A percentile compares a stretch with the other conserved stretches of the same genome.
Conservation (phyloP, 2,797 vertebrate genomes). For the Sebastes trivittatus region DNA sequence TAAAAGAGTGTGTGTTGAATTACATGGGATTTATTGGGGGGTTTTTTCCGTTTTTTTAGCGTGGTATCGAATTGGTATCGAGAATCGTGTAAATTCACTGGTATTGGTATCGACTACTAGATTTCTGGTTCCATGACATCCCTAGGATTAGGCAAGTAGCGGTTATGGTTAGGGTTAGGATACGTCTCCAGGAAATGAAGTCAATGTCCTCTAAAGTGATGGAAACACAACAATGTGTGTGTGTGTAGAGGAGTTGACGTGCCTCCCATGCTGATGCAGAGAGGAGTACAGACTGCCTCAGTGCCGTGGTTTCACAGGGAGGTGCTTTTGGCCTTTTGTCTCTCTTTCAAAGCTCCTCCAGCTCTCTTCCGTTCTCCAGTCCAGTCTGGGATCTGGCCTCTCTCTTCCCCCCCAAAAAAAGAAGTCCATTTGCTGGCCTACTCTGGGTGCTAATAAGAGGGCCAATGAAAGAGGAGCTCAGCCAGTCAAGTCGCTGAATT, state of each 20-base stretch:
- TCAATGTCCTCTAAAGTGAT: no score
- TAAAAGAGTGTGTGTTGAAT: no score
- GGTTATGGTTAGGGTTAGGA: no score
- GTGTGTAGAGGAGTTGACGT: constrained; percentile 53
- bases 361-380: not conserved
- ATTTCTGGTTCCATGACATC: no score
- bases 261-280: constrained; percentile 74
- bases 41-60: no score
- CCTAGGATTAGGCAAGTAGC: no score
- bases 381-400: not conserved
- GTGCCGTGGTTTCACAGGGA: constrained; percentile 60
- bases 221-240: not conserved
- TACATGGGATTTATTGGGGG: no score
- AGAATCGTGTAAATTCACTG: no score
- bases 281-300: constrained; percentile 43
- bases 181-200: no score
- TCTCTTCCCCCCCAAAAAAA: not conserved
- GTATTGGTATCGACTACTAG: no score
- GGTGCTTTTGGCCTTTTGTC: constrained; percentile 62
- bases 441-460: not conserved
- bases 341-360: constrained; percentile 14
- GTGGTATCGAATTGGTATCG: no score
- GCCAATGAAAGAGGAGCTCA: constrained; percentile 19
- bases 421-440: not conserved
- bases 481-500: constrained; percentile 39